Percentiles rank a stretch among this genome's conserved stretches.
phyloP scores from a whole-genome alignment of 2,888 invertebrate genomes.

The Drosophila rellima region DNA sequence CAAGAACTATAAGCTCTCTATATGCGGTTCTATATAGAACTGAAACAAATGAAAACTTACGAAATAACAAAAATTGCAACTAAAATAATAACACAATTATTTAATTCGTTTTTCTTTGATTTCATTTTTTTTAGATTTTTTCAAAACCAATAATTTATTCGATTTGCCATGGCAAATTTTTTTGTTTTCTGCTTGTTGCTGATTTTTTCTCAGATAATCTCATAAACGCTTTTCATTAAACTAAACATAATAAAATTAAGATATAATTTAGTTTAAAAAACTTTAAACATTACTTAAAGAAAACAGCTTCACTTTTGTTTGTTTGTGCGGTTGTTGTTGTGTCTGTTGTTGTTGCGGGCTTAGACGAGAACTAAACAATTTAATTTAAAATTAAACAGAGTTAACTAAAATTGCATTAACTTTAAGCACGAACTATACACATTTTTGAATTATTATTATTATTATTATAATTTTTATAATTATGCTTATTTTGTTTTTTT shows the following conservation, averaged over 20 bases:
- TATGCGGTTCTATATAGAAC: conserved; percentile 21
- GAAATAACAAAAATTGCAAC: conserved; percentile 47
- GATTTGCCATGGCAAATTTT: conserved; percentile 61
- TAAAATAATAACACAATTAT: conserved; percentile 74
- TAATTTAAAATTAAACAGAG: conserved; percentile 80
- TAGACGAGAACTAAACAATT: conserved; percentile 74
- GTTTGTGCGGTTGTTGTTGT: conserved; percentile 55
- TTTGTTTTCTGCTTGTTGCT: conserved; percentile 43
- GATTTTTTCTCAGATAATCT: conserved; percentile 61
- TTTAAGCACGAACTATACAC: conserved; percentile 80
- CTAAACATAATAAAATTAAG: conserved; percentile 77
- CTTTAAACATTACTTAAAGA: conserved; percentile 82
- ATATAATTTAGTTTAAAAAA: conserved; percentile 75
- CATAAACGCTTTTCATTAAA: conserved; percentile 77
- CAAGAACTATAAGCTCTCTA: conserved; percentile 49
- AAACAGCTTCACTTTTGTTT: conserved; percentile 78
- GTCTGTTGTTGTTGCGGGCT: conserved; percentile 56
- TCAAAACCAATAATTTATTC: conserved; percentile 74
- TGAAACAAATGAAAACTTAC: conserved; percentile 35
- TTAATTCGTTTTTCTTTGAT: conserved; percentile 65
- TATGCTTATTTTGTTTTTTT: conserved; percentile 27
- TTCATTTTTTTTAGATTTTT: conserved; percentile 59
- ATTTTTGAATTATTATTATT: conserved; percentile 37
- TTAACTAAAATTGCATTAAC: conserved; percentile 81
- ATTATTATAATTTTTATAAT: conserved; percentile 32